phyloP scores from a whole-genome alignment of 2,888 invertebrate genomes.

The Drosophila aldrichi region DNA sequence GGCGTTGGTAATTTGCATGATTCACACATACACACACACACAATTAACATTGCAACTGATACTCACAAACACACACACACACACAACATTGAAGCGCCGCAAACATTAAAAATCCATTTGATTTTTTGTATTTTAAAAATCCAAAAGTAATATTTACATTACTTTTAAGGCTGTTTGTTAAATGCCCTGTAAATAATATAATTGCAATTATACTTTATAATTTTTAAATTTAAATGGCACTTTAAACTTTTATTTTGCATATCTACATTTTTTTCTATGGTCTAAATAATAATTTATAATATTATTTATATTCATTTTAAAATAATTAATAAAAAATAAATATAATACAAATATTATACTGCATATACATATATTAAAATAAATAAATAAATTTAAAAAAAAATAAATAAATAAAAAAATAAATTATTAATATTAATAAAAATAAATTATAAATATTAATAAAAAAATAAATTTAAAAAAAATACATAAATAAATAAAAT shows the following conservation, averaged over 20 bases:
- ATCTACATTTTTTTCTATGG: too few species aligned
- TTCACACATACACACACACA: conserved; percentile 17
- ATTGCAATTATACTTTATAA: neutral
- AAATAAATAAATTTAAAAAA: too few species aligned
- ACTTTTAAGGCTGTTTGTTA: neutral
- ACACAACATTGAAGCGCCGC: conserved; percentile 12
- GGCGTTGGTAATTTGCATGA: conserved; percentile 49
- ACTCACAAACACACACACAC: conserved; percentile 8
- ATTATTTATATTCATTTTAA: too few species aligned
- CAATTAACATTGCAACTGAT: conserved; percentile 46
- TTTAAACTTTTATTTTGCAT: neutral
- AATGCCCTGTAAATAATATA: conserved; percentile 5
- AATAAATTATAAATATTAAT: too few species aligned
- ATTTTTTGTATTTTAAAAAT: conserved; percentile 14
- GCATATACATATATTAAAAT: too few species aligned
- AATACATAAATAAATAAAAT: too few species aligned
- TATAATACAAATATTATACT: too few species aligned
- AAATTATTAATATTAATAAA: too few species aligned
- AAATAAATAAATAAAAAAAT: too few species aligned
- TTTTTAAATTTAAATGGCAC: neutral
- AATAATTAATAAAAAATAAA: too few species aligned
- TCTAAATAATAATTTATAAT: too few species aligned
- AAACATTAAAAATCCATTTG: conserved; percentile 43
- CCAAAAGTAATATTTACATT: conserved; percentile 1
- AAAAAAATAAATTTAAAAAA: too few species aligned